Evolutionary conservation across 2,888 invertebrate species (phyloP), one percentile per base, ranked within the genome.

Genomic region (Augochlorella aurata): DNA sequence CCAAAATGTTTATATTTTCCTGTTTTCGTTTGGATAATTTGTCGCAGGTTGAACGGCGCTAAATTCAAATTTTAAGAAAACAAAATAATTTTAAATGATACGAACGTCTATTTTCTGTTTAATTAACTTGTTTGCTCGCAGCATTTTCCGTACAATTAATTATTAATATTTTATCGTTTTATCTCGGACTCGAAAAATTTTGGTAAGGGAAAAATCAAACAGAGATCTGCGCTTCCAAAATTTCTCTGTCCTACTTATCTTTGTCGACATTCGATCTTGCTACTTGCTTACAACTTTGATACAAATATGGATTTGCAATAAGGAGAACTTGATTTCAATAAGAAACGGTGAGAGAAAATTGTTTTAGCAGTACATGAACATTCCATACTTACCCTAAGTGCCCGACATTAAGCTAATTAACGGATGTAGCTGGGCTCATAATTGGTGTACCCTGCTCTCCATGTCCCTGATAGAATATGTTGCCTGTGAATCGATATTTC

Each of bases 381-480:
- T 21, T 58, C 61, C 47, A 44, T 14, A 29, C 63, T 77, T 74
- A 74, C 49, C 79, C 79, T 85, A 84, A 90, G 89, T 89, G 88
- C 84, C 78, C 77, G 80, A 81, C 86, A 89, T 90, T 87, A 89
- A 85, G 88, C 86, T 90, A 90, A 91, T 91, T 91, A 90, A 86
- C 82, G 84, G 83, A 85, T 86, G 83, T 77, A 67, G 71, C 82
- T 54, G 68, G 44, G 77, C 66, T 75, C 69, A 73, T 77, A 85
- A 86, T 86, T 82, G 81, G 82, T 86, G 87, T 83, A 75, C 79
- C 47, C 71, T 44, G 52, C 67, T 66, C 79, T 81, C 52, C 44
- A 38, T 70, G 67, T 74, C 71, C 61, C 77, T 61, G 63, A 21
- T 63, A 14, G 44, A 71, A 81, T 74, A 61, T 38, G 71, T 63